phyloP scores from a whole-genome alignment of 2,113 vertebrate species.

The Mungos mungo region DNA sequence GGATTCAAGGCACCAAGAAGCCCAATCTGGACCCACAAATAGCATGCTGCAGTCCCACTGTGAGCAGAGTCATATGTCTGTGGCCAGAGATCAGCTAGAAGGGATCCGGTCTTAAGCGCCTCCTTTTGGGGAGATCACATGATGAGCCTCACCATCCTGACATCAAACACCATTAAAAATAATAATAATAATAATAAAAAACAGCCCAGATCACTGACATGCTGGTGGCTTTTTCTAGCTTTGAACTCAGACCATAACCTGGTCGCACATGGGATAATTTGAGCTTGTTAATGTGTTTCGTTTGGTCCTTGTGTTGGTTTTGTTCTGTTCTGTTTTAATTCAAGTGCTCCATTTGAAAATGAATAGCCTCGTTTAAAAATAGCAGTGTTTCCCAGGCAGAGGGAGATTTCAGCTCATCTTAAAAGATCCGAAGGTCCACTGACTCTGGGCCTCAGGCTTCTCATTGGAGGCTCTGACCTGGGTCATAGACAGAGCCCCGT shows the following conservation, averaged over 20 bases:
- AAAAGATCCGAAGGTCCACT: neutral
- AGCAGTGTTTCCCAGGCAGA: neutral
- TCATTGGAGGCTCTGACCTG: accelerated
- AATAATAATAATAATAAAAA: too few species aligned
- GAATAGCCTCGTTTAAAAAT: neutral
- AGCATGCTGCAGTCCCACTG: neutral
- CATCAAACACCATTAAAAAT: neutral
- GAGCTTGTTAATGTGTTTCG: neutral
- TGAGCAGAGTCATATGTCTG: neutral
- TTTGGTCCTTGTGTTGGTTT: neutral
- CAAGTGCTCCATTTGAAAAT: neutral
- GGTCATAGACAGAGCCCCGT: neutral
- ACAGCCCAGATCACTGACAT: neutral
- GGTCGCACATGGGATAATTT: neutral
- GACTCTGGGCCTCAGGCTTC: neutral
- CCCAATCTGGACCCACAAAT: neutral
- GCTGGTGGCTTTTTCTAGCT: accelerated
- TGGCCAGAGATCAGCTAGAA: neutral
- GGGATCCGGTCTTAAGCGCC: neutral
- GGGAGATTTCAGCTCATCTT: neutral
- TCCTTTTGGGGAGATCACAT: neutral
- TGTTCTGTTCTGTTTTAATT: neutral
- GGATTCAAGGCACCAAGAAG: neutral
- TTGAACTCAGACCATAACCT: neutral
- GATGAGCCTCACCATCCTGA: accelerated